Evolutionary conservation across 2,797 vertebrate species (phyloP).

Genomic region (Craterocephalus amniculus): DNA sequence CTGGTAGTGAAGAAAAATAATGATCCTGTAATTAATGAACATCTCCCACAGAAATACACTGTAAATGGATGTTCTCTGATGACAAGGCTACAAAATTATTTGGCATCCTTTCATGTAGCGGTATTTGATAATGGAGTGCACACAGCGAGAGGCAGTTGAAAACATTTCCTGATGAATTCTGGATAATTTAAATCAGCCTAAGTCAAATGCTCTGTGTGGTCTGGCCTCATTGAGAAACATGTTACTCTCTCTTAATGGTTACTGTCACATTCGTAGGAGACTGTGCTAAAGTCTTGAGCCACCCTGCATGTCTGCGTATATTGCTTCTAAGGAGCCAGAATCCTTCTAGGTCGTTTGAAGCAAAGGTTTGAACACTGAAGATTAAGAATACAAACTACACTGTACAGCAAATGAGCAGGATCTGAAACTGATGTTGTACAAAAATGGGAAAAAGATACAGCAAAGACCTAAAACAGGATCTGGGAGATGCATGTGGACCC

Average conservation of each 20-base stretch:
- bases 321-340: neutral
- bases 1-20: conserved; percentile 66
- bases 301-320: neutral
- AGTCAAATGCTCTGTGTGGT: conserved; percentile 29
- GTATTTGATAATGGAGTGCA: conserved; percentile 42
- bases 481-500: too few species aligned
- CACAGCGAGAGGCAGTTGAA: conserved; percentile 36
- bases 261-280: neutral
- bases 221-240: conserved; percentile 40
- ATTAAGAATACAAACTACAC: too few species aligned
- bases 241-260: conserved; percentile 14
- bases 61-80: conserved; percentile 55
- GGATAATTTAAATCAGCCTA: conserved; percentile 50
- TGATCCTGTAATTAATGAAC: conserved; percentile 58
- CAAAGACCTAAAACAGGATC: too few species aligned
- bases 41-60: conserved; percentile 52
- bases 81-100: conserved; percentile 64
- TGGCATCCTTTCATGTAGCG: conserved; percentile 60
- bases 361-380: neutral
- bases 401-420: neutral
- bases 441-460: neutral
- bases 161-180: conserved; percentile 43
- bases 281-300: neutral
- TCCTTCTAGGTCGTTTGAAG: neutral
- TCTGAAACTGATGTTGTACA: neutral